Base-by-base conservation (phyloP, 1,140 invertebrate species). In the Archegozetes longisetosus region DNA sequence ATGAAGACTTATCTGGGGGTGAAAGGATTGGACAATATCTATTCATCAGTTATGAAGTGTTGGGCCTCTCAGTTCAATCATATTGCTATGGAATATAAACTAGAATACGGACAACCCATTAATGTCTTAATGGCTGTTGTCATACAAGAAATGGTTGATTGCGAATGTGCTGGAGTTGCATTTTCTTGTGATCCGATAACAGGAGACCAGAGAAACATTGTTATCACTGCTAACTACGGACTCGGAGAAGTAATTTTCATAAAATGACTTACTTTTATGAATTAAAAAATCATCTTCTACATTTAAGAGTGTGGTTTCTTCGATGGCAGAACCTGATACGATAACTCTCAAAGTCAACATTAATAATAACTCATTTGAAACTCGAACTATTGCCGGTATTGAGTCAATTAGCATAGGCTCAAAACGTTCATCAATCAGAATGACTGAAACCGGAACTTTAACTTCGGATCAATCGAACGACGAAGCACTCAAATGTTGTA, bases 191-290 rank as follows among this genome's bases (percentile, higher is more conserved):
- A 88, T 70, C 86, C 86, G 0, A 74, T 78, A 0, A 79, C 76
- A 26, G 82, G 80, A 0, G 79, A 84, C 70, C 79, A 82, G 0
- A 72, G 75, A 1, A 67, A 76, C 49, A 78, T 89, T 48, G 71
- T 82, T 14, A 79, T 90, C 55, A 85, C 84, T n/a, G 82, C 84
- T 0, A 86, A 87, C 71, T 85, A 81, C 72, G 86, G 86, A 0
- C 71, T 88, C 2, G 86, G 86, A 63, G 86, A 89, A 74, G 82
- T 81, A 72, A n/a, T n/a, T n/a, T 65, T 67, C 49, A n/a, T n/a
- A n/a, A n/a, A 46, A 74, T 74, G 13, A 66, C 6, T 9, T 40
- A 6, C 6, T 9, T 40, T 9, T 9, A 6, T 9, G 17, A 40
- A 40, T 40, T 40, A 40, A 9, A 40, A 40, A 9, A 40, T 40